phyloP scores from a whole-genome alignment of 2,888 invertebrate species.

The Hedychridium roseum region DNA sequence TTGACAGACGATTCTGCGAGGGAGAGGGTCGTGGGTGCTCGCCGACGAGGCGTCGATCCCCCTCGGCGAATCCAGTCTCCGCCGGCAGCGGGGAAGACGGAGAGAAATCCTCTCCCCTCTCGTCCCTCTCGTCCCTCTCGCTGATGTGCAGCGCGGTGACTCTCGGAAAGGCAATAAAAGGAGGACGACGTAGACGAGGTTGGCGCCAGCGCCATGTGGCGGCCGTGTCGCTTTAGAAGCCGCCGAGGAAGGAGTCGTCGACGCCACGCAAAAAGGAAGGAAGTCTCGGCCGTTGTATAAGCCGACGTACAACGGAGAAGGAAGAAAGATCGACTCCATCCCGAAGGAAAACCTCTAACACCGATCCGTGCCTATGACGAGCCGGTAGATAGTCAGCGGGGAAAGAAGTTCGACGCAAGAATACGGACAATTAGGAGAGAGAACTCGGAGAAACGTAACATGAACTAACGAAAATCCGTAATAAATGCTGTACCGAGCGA shows the following conservation, averaged over 20 bases:
- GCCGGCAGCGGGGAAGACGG: too few relatives aligned
- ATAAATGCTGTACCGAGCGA: neutral
- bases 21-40: too few relatives aligned
- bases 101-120: too few relatives aligned
- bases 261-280: too few relatives aligned
- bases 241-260: neutral
- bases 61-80: too few relatives aligned
- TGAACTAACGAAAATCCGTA: neutral
- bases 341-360: neutral
- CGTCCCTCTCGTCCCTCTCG: too few relatives aligned
- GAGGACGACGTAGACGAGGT: constrained; percentile 35
- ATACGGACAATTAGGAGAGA: neutral
- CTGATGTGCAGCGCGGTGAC: constrained; percentile 30
- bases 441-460: too few relatives aligned
- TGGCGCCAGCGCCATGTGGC: constrained; percentile 54
- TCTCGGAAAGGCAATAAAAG: constrained; percentile 44
- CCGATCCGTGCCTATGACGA: neutral
- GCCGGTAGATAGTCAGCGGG: constrained; percentile 9
- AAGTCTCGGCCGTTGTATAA: neutral
- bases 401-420: too few relatives aligned
- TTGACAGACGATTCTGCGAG: too few relatives aligned
- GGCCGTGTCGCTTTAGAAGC: constrained; percentile 13
- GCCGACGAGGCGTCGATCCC: too few relatives aligned
- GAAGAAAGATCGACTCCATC: neutral
- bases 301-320: too few relatives aligned